Evolutionary conservation across 2,113 vertebrate genomes (phyloP), one percentile per base, ranked within the genome.

Genomic region (Eulemur rufifrons): DNA sequence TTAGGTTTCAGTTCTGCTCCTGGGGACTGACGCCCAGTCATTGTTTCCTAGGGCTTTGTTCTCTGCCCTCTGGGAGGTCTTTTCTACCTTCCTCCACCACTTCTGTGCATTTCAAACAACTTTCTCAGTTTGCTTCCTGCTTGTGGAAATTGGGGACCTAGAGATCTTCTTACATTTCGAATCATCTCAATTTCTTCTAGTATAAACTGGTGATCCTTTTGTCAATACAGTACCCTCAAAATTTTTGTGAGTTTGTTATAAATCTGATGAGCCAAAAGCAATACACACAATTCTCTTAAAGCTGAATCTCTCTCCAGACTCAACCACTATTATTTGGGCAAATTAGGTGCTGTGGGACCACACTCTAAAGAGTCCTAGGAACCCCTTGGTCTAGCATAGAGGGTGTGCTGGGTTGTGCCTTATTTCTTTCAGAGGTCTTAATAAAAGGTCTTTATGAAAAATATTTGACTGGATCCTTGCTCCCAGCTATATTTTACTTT

Each of bases 211-310:
- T 47, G 32, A 68, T 37, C 45, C 3, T 89, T 91, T 82, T 81
- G 91, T 37, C 52, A 92, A 8, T 82, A 71, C 8, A 83, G 47
- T 83, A 37, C 34, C 54, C 29, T 76, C 37, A 78, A 66, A 4
- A 13, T 63, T 86, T 88, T 32, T 66, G 25, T 83, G 63, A 47
- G 18, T 93, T 83, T 95, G 76, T 96, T 87, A 83, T 45, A 73
- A 52, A 86, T 64, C 21, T 42, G 42, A 92, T 85, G 32, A 74
- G 7, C 45, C 3, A 34, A 84, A 91, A 80, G 34, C 23, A 61
- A 42, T 3, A 32, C 37, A 34, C 52, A 81, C 0, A 27, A 2
- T 94, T 76, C 21, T 78, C 74, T 74, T 47, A 81, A 73, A 90
- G 66, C 18, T 64, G 23, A 27, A 45, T 29, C 61, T 86, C 61